Percentiles rank a stretch among this genome's conserved stretches.
Evolutionary conservation across 2,113 vertebrate species (phyloP).

Genomic region (Chaenogobius annularis): DNA sequence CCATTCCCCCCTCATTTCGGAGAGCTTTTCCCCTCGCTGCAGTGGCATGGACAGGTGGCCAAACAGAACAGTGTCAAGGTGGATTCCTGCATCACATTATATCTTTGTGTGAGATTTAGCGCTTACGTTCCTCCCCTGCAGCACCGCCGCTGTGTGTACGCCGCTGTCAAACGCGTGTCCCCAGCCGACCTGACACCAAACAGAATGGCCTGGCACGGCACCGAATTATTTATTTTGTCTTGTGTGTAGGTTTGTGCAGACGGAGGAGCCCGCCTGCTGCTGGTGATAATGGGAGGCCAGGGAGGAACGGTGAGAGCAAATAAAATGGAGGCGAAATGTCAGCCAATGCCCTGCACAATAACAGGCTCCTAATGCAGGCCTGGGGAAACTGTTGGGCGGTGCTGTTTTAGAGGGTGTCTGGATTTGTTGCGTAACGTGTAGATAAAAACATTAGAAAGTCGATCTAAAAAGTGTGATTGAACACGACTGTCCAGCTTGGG

Average conservation of each 20-base stretch:
- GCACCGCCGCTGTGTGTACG: constrained; percentile 22
- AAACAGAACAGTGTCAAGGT: not conserved
- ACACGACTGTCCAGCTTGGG: too few relatives aligned
- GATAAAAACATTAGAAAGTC: not conserved
- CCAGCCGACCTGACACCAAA: constrained; percentile 62
- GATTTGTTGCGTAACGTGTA: not conserved
- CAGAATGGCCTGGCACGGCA: constrained; percentile 55
- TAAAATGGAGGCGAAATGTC: constrained; percentile 65
- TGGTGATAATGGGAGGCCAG: constrained; percentile 75
- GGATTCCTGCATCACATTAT: constrained; percentile 5
- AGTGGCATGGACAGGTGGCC: not conserved
- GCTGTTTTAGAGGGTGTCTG: constrained; percentile 19
- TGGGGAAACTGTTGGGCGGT: constrained; percentile 41
- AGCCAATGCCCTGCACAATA: constrained; percentile 59
- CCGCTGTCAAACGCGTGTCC: constrained; percentile 34
- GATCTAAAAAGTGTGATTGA: too few relatives aligned
- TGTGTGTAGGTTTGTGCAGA: constrained; percentile 73
- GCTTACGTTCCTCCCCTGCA: constrained; percentile 16
- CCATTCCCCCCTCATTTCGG: not conserved
- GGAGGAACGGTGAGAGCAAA: constrained; percentile 68
- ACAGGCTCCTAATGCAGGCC: constrained; percentile 37
- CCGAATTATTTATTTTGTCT: constrained; percentile 66
- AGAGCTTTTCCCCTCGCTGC: not conserved
- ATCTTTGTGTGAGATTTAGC: constrained; percentile 13
- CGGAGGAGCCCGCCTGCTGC: constrained; percentile 78